Evolutionary conservation across 1,140 invertebrate species (phyloP), one percentile per base, ranked within the genome.

Genomic region (Sminthurides bifidus): DNA sequence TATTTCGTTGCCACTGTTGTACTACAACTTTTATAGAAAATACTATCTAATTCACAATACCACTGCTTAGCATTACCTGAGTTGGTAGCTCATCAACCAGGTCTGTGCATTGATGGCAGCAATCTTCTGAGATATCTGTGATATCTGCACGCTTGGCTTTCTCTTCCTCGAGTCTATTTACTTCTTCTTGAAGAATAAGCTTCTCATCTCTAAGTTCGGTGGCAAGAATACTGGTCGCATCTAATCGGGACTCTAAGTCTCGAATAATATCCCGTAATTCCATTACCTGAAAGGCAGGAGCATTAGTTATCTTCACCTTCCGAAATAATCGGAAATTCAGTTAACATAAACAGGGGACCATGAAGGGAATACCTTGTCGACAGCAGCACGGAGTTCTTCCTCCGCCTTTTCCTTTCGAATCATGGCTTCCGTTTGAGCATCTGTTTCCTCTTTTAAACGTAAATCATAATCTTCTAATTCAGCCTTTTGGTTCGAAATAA

Each of bases 231-330:
- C 57, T 69, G 67, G 84, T 83, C 6, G 70, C 68, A 62, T 83
- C 80, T 1, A 87, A 67, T 60, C 87, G 81, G 8, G 70, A 72
- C 65, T 89, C 85, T 29, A 87, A 68, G 56, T 85, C 82, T 1
- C 73, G 68, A 38, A 91, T 85, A 44, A 87, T 82, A 33, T 89
- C 82, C 30, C 84, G 73, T 3, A 87, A 69, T 6, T 82, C 73
- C 54, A 74, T 73, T 19, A 86, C 79, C 67, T 70, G 14, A 40
- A 41, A 24, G 10, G 1, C 10, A 26, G 1, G 26, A 23, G 29
- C 5, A 24, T n/a, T 48, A 1, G 29, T 48, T 24, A 15, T 5
- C 23, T 8, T 19, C 14, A 35, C 41, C 46, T 45, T 4, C 15
- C 27, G 17, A n/a, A 17, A 45, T 31, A 38, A 23, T 46, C 12